These are phyloP conservation scores for Clusia tigrina DNA, from an alignment of 2,888 invertebrate species.

Conservation along the genomic window DNA sequence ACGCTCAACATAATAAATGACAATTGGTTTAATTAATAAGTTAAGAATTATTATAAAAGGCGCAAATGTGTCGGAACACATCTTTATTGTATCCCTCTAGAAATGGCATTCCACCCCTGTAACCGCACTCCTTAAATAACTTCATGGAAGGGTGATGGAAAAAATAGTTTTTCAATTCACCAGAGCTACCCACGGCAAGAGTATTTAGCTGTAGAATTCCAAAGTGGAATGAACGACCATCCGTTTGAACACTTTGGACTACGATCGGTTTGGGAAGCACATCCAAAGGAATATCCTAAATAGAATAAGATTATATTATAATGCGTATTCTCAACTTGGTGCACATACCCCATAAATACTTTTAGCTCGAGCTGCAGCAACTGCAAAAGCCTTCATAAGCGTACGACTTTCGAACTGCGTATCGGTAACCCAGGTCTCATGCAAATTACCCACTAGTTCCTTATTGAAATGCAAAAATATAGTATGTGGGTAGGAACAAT, in stretches of 20 bases:
- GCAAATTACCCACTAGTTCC: constrained; percentile 73
- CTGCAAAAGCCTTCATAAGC: constrained; percentile 77
- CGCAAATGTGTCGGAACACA: constrained; percentile 79
- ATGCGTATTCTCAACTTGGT: no score
- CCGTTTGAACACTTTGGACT: constrained; percentile 83
- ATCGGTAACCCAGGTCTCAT: constrained; percentile 73
- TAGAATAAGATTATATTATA: constrained; percentile 63
- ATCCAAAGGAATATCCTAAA: constrained; percentile 22
- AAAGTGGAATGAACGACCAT: constrained; percentile 81
- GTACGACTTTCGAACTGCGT: constrained; percentile 75
- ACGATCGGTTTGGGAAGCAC: constrained; percentile 78
- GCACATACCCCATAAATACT: constrained; percentile 70
- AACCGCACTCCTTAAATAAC: constrained; percentile 73
- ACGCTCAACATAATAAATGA: no score
- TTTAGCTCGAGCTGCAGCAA: constrained; percentile 80
- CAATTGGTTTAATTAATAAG: no score
- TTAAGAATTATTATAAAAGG: constrained; percentile 75
- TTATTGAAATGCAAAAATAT: constrained; percentile 76
- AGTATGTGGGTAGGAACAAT: constrained; percentile 72
- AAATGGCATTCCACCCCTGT: constrained; percentile 71
- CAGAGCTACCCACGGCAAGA: constrained; percentile 69
- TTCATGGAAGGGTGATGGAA: constrained; percentile 74
- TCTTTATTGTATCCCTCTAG: constrained; percentile 80
- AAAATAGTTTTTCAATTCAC: constrained; percentile 74
- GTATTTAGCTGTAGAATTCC: constrained; percentile 86